Base-by-base conservation (phyloP, 2,888 invertebrate species). In the Melanophora roralis region DNA sequence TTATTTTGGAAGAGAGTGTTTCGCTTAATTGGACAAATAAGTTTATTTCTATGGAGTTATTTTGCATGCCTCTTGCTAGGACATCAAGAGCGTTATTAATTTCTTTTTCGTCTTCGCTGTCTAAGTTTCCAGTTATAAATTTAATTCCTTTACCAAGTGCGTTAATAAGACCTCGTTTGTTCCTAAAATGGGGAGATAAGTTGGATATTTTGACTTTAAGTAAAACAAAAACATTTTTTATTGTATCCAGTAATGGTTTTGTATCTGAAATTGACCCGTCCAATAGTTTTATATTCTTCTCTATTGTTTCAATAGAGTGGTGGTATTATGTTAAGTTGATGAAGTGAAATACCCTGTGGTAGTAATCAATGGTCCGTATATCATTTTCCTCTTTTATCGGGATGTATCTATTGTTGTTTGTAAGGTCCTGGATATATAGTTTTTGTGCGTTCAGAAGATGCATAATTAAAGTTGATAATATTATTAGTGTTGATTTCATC, bases 321-420 rank as follows among this genome's bases (percentile, higher is more conserved):
- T 71, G 9, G 14, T 51, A 57, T 9, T 71, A 12, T 2, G 34
- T 71, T 51, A 57, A 16, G 40, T 71, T 47, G 36, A 71, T 32
- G 11, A 71, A 38, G 27, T 49, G 49, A 16, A 36, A 38, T 60
- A 59, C 27, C 23, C 36, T 59, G 7, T n/a, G 36, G 11, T 60
- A 71, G 19, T 71, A 27, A 6, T 68, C 59, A 32, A 51, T 51
- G 14, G 49, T 71, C 21, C 8, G 40, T 60, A 71, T 71, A 9
- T 47, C 57, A 38, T 57, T 21, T 11, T 36, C 21, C 9, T 62
- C 47, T 36, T 68, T 68, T 16, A 68, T 53, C 27, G 68, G 47
- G 11, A 68, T 45, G 27, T 68, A 69, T n/a, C 59, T 59, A 16
- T 69, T 49, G 27, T 51, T 69, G 21, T 69, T 36, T 19, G 27